Percentiles rank a stretch among this genome's conserved stretches.
phyloP scores from a whole-genome alignment of 2,888 invertebrate species.

The Boloria euphrosyne region DNA sequence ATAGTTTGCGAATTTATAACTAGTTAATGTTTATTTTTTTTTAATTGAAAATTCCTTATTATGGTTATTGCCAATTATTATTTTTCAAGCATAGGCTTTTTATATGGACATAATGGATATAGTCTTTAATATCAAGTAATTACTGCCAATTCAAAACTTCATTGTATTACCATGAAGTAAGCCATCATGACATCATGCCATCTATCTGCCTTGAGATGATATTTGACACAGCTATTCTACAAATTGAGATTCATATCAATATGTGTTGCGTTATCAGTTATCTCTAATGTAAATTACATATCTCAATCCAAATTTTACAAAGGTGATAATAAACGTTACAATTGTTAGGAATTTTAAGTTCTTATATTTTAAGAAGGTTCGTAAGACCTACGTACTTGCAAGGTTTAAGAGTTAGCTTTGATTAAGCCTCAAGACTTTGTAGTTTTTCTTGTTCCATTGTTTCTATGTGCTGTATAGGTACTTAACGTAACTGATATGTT shows the following conservation, averaged over 20 bases:
- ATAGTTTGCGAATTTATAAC: no score
- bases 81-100: no score
- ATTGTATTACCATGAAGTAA: constrained; percentile 5
- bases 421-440: no score
- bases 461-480: no score
- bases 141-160: not conserved
- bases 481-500: no score
- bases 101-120: no score
- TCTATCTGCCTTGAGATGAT: constrained; percentile 13
- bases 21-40: no score
- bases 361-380: not conserved
- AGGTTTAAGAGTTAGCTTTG: no score
- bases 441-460: no score
- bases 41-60: no score
- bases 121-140: no score
- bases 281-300: constrained; percentile 5
- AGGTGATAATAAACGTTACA: not conserved
- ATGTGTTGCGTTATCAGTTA: constrained; percentile 15
- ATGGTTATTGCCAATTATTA: no score
- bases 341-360: constrained; percentile 1
- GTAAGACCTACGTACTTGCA: not conserved
- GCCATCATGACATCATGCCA: constrained; percentile 10
- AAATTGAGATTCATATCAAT: constrained; percentile 14
- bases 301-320: constrained; percentile 2
- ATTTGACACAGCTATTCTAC: constrained; percentile 19